A percentile compares a stretch with the other conserved stretches of the same genome.
Evolutionary conservation across 2,113 vertebrate species (phyloP).

Genomic region (Tyto alba): DNA sequence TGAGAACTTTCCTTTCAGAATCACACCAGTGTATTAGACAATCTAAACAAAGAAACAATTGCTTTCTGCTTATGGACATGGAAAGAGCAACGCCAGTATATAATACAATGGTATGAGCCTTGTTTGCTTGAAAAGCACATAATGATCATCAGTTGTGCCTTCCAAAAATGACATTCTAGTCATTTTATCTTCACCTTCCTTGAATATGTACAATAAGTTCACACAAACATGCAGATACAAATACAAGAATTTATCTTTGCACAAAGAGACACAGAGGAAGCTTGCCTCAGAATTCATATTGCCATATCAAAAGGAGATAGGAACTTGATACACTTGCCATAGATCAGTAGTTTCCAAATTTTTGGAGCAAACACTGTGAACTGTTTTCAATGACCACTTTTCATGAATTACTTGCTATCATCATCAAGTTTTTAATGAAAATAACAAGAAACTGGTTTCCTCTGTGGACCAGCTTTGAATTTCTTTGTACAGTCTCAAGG

Average conservation of each 20-base stretch:
- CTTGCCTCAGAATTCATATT: neutral
- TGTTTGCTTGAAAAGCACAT: neutral
- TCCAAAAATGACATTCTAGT: neutral
- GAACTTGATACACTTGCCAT: neutral
- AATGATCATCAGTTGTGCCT: neutral
- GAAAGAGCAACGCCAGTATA: neutral
- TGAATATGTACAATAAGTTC: neutral
- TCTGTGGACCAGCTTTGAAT: neutral
- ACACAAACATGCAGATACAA: neutral
- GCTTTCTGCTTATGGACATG: neutral
- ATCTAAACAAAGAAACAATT: neutral
- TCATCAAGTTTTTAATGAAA: neutral
- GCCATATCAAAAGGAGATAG: neutral
- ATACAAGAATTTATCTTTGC: neutral
- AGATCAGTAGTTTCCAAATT: neutral
- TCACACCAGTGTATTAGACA: neutral
- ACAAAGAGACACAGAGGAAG: neutral
- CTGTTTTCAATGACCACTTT: neutral
- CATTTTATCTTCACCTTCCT: neutral
- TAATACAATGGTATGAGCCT: neutral
- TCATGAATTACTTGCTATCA: neutral
- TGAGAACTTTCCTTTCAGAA: neutral
- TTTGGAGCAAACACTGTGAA: neutral
- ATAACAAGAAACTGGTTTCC: neutral
- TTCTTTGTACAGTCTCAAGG: neutral